Base-by-base conservation (phyloP, 1,140 invertebrate genomes). In the Halictus rubicundus region DNA sequence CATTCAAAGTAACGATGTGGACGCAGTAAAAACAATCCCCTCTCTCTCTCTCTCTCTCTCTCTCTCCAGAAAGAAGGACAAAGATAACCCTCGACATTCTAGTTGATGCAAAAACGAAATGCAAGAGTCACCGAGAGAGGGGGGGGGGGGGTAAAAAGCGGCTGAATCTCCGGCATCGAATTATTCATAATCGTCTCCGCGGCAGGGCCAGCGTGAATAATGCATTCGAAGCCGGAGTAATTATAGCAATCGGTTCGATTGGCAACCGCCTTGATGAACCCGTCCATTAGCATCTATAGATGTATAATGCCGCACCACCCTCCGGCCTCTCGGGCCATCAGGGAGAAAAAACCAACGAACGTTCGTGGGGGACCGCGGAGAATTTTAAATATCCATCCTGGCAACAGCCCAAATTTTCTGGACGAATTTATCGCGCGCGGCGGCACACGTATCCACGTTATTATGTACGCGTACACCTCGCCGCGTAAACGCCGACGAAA, bases 311-410 rank as follows among this genome's bases (percentile, higher is more conserved):
- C 49, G 16, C 49, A 9, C 25, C 46, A 42, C 12, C 7, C 1
- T 2, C 21, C 12, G 5, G 19, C 16, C 23, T 25, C 10, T 23
- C 21, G 2, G n/a, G n/a, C 6, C 32, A 27, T n/a, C n/a, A 23
- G n/a, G 25, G 60, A 19, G 37, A 85, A 77, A 73, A 72, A 73
- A 68, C 25, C 60, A 6, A 16, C 49, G 59, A 19, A 16, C n/a
- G 14, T 57, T 77, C 46, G 60, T 49, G 54, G 76, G 86, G 74
- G 72, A 87, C 77, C 79, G 82, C 39, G 61, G 80, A 87, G 86
- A 89, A 89, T 89, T 90, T 90, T 88, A 88, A 89, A 89, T 89
- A 90, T 89, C 80, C 82, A 84, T 83, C 52, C 74, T 90, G 89
- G 88, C 88, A 78, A 27, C 19, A 61, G 61, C 84, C 89, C 89